These are phyloP conservation scores for Numenius phaeopus DNA, from an alignment of 2,797 vertebrate genomes.

Conservation along the genomic window DNA sequence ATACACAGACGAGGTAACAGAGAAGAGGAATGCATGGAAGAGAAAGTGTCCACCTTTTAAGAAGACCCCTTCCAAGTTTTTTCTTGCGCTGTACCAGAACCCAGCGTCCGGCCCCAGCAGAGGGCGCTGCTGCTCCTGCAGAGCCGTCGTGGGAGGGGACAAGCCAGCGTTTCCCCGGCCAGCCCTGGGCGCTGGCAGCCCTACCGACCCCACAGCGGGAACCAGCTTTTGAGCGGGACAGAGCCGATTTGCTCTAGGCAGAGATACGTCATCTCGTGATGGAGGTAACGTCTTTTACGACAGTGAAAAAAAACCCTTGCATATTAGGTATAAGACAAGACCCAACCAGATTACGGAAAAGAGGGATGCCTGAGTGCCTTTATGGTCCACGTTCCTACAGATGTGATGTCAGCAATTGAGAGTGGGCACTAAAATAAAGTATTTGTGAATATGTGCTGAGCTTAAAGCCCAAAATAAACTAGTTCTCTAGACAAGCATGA, in stretches of 20 bases:
- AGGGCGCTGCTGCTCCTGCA: conserved; percentile 39
- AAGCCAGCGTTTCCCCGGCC: too few species aligned
- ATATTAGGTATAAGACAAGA: accelerated
- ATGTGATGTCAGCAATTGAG: background rate
- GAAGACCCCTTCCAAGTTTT: accelerated
- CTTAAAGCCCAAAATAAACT: background rate
- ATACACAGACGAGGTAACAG: accelerated
- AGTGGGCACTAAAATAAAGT: background rate
- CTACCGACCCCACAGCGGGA: accelerated
- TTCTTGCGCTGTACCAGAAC: accelerated
- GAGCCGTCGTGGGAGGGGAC: background rate
- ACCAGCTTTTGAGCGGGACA: accelerated
- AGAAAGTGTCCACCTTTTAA: accelerated
- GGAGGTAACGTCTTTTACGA: accelerated
- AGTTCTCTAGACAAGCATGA: background rate
- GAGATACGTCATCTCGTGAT: accelerated
- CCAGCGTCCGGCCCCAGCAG: background rate
- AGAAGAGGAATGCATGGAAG: accelerated
- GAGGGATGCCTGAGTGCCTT: accelerated
- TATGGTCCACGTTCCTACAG: accelerated
- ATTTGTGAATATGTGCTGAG: background rate
- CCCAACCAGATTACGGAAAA: accelerated
- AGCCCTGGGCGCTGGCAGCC: background rate
- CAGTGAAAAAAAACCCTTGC: accelerated
- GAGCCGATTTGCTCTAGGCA: accelerated